A percentile compares a stretch with the other conserved stretches of the same genome.
Conservation (phyloP, 2,888 invertebrate species). For the Acleris laterana region DNA sequence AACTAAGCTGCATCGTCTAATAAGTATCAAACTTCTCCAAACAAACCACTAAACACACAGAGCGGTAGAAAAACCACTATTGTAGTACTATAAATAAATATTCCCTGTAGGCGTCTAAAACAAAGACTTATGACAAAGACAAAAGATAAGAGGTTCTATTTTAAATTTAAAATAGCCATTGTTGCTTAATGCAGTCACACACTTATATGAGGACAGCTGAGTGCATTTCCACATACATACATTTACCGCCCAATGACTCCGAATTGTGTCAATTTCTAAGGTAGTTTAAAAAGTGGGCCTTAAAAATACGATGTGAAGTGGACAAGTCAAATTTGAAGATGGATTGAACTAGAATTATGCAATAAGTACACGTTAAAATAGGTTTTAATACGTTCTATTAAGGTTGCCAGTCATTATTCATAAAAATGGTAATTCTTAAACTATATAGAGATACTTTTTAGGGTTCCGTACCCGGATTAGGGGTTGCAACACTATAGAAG, state of each 20-base stretch:
- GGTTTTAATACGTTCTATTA: slow-evolving; percentile 1
- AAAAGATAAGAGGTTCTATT: slow-evolving; percentile 37
- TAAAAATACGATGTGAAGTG: not conserved
- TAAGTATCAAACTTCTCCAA: too few species aligned
- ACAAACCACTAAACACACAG: too few species aligned
- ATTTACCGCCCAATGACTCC: too few species aligned
- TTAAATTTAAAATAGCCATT: slow-evolving; percentile 43
- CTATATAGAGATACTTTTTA: too few species aligned
- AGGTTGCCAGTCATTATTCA: not conserved
- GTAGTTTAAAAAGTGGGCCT: too few species aligned
- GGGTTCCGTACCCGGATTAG: too few species aligned
- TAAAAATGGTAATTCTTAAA: not conserved
- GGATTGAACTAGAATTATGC: slow-evolving; percentile 19
- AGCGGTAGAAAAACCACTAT: too few species aligned
- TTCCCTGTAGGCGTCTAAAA: slow-evolving; percentile 30
- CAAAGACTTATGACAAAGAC: slow-evolving; percentile 34
- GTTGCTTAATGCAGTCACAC: slow-evolving; percentile 35
- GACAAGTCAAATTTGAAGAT: slow-evolving; percentile 17
- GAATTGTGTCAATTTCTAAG: too few species aligned
- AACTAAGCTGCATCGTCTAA: too few species aligned
- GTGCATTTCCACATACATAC: slow-evolving; percentile 26
- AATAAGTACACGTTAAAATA: slow-evolving; percentile 8
- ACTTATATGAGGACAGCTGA: slow-evolving; percentile 29
- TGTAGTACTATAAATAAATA: slow-evolving; percentile 4
- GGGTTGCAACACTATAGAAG: too few species aligned